Conservation (phyloP, 2,888 invertebrate species). For the Scaptomyza parva region DNA sequence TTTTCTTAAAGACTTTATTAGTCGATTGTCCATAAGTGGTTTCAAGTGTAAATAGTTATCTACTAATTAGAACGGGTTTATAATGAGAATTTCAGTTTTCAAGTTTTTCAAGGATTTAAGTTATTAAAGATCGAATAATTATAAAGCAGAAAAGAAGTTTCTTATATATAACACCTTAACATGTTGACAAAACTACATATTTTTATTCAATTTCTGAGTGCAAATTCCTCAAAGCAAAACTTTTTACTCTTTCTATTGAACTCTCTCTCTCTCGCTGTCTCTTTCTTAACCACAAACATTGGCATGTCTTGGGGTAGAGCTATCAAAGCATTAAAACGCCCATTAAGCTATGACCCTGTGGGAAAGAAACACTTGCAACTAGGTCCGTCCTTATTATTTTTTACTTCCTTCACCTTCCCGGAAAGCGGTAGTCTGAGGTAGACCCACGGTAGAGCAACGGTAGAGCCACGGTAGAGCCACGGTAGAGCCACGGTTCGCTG, state of each 20-base stretch:
- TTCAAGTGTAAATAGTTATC: not conserved
- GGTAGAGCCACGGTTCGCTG: slow-evolving; percentile 68
- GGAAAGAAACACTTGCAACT: slow-evolving; percentile 59
- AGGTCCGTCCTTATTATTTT: slow-evolving; percentile 1
- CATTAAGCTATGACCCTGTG: slow-evolving; percentile 64
- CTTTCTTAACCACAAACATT: not conserved
- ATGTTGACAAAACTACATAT: no score
- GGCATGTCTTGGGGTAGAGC: slow-evolving; percentile 27
- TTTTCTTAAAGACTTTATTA: not conserved
- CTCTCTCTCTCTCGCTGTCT: not conserved
- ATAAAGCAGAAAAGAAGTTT: not conserved
- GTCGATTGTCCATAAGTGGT: not conserved
- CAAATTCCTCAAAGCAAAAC: not conserved
- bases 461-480: no score
- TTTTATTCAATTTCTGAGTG: not conserved
- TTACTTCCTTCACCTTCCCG: slow-evolving; percentile 2
- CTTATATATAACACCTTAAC: no score
- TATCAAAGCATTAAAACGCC: slow-evolving; percentile 77
- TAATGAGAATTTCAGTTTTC: not conserved
- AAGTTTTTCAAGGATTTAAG: not conserved
- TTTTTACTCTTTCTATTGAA: not conserved
- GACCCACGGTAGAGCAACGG: no score
- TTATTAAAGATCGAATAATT: no score
- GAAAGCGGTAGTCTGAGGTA: slow-evolving; percentile 2
- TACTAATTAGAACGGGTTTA: not conserved